Evolutionary conservation across 2,113 vertebrate genomes (phyloP).

Genomic region (Notothenia coriiceps): DNA sequence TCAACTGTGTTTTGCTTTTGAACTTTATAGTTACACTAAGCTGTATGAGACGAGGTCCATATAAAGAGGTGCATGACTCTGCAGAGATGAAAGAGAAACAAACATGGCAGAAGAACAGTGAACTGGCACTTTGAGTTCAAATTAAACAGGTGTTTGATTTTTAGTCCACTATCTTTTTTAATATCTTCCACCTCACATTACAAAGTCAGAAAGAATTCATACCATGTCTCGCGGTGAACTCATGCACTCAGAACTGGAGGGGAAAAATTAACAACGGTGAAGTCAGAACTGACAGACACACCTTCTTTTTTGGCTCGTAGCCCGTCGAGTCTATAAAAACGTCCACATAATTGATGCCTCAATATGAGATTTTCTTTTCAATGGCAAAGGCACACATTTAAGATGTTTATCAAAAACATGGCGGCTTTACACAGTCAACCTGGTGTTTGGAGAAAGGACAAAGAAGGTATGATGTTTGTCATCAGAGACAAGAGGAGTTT

Average conservation of each 20-base stretch:
- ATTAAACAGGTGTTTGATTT: constrained; percentile 1
- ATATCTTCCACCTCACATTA: constrained; percentile 59
- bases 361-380: constrained; percentile 72
- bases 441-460: constrained; percentile 59
- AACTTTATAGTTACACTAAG: constrained; percentile 29
- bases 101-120: constrained; percentile 33
- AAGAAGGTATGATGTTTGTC: constrained; percentile 65
- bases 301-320: constrained; percentile 79
- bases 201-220: constrained; percentile 61
- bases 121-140: constrained; percentile 40
- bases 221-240: constrained; percentile 62
- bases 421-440: constrained; percentile 53
- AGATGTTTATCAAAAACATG: constrained; percentile 74
- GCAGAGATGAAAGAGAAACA: constrained; percentile 44
- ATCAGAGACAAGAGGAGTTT: constrained; percentile 65
- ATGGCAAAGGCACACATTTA: constrained; percentile 64
- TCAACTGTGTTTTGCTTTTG: constrained; percentile 26
- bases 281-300: constrained; percentile 73
- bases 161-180: constrained; percentile 32
- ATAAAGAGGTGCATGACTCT: constrained; percentile 13
- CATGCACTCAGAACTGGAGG: constrained; percentile 63
- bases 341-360: constrained; percentile 79
- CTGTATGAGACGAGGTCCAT: constrained; percentile 11
- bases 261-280: constrained; percentile 74
- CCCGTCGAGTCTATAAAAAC: constrained; percentile 77